These are phyloP conservation scores for Coptodon rendalli DNA, from an alignment of 2,113 vertebrate genomes.

Conservation along the genomic window DNA sequence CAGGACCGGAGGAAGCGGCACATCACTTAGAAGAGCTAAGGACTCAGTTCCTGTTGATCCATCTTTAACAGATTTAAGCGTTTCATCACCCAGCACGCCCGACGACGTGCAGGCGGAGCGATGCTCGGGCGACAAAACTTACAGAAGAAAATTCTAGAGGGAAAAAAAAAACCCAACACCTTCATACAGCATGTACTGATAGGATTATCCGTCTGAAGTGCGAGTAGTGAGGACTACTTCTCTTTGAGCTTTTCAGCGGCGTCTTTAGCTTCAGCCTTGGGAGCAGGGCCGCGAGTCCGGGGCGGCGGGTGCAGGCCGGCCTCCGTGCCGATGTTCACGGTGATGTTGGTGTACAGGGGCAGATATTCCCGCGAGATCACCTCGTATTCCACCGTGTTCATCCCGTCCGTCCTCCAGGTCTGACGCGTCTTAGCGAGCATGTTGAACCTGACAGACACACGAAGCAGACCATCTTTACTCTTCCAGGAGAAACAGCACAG, in stretches of 20 bases:
- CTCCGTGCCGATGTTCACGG: conserved; percentile 71
- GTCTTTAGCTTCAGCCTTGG: background rate
- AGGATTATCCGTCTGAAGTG: background rate
- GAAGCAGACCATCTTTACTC: background rate
- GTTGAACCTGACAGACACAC: conserved; percentile 66
- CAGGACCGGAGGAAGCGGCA: background rate
- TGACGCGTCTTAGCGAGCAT: conserved; percentile 72
- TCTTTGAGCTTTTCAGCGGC: background rate
- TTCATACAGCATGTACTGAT: background rate
- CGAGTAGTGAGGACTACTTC: background rate
- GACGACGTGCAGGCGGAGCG: background rate
- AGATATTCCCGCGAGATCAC: conserved; percentile 65
- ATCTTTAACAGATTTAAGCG: background rate
- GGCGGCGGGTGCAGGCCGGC: conserved; percentile 14
- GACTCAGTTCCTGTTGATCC: background rate
- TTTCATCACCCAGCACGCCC: background rate
- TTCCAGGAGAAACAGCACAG: background rate
- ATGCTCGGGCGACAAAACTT: background rate
- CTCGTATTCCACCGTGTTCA: conserved; percentile 70
- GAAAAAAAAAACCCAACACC: background rate
- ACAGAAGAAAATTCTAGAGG: background rate
- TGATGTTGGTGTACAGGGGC: conserved; percentile 81
- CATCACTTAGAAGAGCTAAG: background rate
- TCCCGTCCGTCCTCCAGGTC: conserved; percentile 72
- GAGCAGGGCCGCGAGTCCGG: background rate